Evolutionary conservation across 92 coral and sea anemone species (phyloP).

Genomic region (Epizoanthus rinbou): DNA sequence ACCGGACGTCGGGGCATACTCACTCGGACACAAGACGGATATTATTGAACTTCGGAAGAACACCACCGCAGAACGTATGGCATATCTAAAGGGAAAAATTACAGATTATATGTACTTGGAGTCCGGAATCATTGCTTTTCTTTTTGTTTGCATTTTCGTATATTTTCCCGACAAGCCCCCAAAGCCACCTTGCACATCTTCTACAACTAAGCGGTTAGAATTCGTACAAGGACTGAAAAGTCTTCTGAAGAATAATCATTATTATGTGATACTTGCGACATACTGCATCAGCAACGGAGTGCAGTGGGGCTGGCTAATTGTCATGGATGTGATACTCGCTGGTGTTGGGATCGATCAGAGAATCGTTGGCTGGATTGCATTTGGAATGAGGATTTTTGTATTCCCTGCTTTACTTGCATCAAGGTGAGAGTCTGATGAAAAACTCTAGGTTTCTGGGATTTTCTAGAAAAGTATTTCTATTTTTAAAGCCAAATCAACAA

Average conservation of each 20-base stretch:
- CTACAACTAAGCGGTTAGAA: constrained; percentile 74
- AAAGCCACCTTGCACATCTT: constrained; percentile 84
- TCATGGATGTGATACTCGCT: constrained; percentile 88
- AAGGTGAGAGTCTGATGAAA: constrained; percentile 58
- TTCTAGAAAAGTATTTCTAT: too few species aligned
- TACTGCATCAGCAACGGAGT: constrained; percentile 90
- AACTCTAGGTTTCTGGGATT: too few species aligned
- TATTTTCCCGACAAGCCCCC: constrained; percentile 94
- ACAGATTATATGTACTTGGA: constrained; percentile 73
- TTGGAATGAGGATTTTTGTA: constrained; percentile 78
- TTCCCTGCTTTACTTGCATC: constrained; percentile 82
- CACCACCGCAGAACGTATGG: constrained; percentile 63
- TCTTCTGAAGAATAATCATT: constrained; percentile 70
- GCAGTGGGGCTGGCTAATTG: constrained; percentile 96
- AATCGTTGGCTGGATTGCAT: constrained; percentile 96
- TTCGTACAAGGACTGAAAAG: constrained; percentile 75
- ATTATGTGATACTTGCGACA: constrained; percentile 64
- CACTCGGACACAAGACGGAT: constrained; percentile 63
- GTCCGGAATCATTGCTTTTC: constrained; percentile 60
- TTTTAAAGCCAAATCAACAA: too few species aligned
- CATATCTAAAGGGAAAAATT: constrained; percentile 63
- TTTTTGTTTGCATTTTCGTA: constrained; percentile 63
- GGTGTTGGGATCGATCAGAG: constrained; percentile 87
- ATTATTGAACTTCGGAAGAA: constrained; percentile 63
- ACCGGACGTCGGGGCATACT: constrained; percentile 80